phyloP scores from a whole-genome alignment of 2,888 invertebrate genomes.

The Athalia rosae region DNA sequence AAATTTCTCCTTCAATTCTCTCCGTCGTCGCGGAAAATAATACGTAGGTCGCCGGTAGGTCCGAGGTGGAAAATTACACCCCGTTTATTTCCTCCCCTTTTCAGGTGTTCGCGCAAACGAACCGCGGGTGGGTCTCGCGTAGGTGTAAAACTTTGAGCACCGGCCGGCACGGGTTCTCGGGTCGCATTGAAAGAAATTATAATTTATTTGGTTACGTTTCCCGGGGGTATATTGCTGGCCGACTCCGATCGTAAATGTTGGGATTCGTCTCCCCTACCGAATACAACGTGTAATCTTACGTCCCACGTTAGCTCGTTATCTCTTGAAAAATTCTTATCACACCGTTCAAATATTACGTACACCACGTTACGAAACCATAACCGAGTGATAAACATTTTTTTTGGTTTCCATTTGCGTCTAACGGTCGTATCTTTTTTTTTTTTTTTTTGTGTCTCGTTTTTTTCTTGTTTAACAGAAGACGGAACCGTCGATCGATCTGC shows the following conservation, averaged over 20 bases:
- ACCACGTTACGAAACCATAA: no score
- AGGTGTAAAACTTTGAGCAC: constrained; percentile 9
- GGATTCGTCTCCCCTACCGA: neutral
- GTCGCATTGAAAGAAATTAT: constrained; percentile 20
- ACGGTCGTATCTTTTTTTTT: no score
- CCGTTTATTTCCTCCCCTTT: constrained; percentile 25
- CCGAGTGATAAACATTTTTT: no score
- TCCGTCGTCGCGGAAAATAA: constrained; percentile 32
- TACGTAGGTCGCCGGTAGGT: constrained; percentile 18
- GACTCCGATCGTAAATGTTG: neutral
- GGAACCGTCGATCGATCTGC: neutral
- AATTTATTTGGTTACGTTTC: constrained; percentile 15
- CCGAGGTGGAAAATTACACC: constrained; percentile 31
- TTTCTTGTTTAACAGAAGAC: neutral
- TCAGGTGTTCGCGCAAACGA: neutral
- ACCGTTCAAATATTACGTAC: no score
- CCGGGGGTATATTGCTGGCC: neutral
- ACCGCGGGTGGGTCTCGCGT: neutral
- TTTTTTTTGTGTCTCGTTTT: no score
- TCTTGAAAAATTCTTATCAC: no score
- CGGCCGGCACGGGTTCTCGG: neutral
- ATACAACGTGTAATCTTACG: neutral
- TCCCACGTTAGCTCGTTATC: no score
- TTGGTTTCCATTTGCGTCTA: no score
- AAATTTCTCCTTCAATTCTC: constrained; percentile 26